Percentiles rank a stretch among this genome's conserved stretches.
These are phyloP conservation scores for Hypsibius dujardini DNA, from an alignment of 1,140 invertebrate species.

Conservation along the genomic window DNA sequence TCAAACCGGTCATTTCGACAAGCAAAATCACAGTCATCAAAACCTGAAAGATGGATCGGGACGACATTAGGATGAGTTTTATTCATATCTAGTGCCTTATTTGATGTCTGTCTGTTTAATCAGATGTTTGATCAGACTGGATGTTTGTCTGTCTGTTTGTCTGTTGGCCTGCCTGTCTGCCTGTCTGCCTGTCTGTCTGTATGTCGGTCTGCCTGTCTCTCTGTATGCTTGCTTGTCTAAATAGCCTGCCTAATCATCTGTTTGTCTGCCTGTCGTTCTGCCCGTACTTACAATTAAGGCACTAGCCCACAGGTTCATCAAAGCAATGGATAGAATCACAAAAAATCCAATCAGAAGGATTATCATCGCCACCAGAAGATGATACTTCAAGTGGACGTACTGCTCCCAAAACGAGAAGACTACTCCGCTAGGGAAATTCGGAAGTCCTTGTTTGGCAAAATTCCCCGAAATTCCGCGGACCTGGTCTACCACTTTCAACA, in stretches of 20 bases:
- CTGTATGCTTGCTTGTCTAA: too few relatives aligned
- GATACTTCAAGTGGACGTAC: constrained; percentile 65
- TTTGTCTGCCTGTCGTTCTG: too few relatives aligned
- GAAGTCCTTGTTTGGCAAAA: constrained; percentile 67
- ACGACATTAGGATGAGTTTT: too few relatives aligned
- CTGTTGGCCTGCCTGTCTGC: too few relatives aligned
- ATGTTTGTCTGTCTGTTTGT: too few relatives aligned
- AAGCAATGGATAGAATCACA: constrained; percentile 46
- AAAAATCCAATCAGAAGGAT: constrained; percentile 57
- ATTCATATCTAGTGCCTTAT: too few relatives aligned
- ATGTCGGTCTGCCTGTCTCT: too few relatives aligned
- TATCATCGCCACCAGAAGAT: constrained; percentile 54
- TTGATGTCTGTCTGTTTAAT: too few relatives aligned
- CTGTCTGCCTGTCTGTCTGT: too few relatives aligned
- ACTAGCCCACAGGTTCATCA: constrained; percentile 67
- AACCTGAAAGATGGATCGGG: constrained; percentile 36
- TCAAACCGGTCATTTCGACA: constrained; percentile 65
- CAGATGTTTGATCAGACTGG: too few relatives aligned
- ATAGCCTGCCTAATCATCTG: too few relatives aligned
- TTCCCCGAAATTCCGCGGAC: constrained; percentile 59
- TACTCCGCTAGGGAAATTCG: constrained; percentile 77
- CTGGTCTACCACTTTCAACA: constrained; percentile 50
- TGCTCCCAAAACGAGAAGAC: constrained; percentile 97
- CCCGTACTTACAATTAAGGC: too few relatives aligned
- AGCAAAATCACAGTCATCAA: constrained; percentile 52